Evolutionary conservation across 2,888 invertebrate species (phyloP).

Genomic region (Drosophila pseudotalamancana): DNA sequence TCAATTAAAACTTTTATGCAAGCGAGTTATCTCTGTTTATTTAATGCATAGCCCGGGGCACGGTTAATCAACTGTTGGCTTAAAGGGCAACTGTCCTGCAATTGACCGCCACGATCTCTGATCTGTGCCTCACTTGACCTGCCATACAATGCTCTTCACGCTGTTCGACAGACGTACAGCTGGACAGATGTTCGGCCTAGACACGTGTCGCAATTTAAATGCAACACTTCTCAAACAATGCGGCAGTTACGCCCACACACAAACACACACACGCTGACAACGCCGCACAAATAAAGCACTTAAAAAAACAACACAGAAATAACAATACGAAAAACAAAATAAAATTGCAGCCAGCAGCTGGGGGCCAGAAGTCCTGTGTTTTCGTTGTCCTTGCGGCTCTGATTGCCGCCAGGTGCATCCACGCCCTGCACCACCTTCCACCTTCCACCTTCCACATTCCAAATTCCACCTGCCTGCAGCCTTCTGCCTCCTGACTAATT

Average conservation of each 20-base stretch:
- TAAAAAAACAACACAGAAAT: slow-evolving; percentile 25
- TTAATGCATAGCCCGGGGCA: slow-evolving; percentile 43
- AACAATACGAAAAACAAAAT: slow-evolving; percentile 15
- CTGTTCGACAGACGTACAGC: neutral
- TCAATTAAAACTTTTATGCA: slow-evolving; percentile 67
- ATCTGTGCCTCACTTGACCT: slow-evolving; percentile 25
- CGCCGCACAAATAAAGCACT: slow-evolving; percentile 50
- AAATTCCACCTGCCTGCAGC: slow-evolving; percentile 25
- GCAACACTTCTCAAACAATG: slow-evolving; percentile 24
- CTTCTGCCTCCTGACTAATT: slow-evolving; percentile 55
- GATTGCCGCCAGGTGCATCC: neutral
- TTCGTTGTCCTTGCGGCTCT: slow-evolving; percentile 19
- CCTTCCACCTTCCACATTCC: neutral
- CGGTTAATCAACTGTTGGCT: slow-evolving; percentile 51
- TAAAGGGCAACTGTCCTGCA: slow-evolving; percentile 20
- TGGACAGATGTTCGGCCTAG: neutral
- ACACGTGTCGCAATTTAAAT: slow-evolving; percentile 56
- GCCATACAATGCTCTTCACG: slow-evolving; percentile 18
- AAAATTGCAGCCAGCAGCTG: slow-evolving; percentile 26
- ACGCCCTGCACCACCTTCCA: neutral
- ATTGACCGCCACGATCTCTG: slow-evolving; percentile 16
- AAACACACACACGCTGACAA: slow-evolving; percentile 17
- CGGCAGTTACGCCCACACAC: slow-evolving; percentile 15
- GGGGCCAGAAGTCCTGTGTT: slow-evolving; percentile 26
- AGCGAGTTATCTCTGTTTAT: slow-evolving; percentile 57